These are phyloP conservation scores for Phycodurus eques DNA, from an alignment of 2,113 vertebrate genomes.

Conservation along the genomic window DNA sequence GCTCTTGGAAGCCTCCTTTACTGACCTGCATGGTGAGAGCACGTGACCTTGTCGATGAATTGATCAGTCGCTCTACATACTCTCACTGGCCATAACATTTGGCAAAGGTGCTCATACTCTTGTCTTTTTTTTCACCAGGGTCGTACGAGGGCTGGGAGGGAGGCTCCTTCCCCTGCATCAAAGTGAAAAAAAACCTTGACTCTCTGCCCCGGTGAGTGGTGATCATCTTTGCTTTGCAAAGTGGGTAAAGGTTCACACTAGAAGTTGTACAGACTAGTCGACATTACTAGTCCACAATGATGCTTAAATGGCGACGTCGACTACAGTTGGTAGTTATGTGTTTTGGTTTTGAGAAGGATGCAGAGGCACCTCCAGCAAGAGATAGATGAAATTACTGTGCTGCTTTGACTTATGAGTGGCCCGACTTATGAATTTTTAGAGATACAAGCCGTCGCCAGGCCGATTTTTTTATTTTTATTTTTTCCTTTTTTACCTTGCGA, in stretches of 20 bases:
- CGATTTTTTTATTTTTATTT: no score
- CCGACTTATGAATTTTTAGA: no score
- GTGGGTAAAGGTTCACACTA: neutral
- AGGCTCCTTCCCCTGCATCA: constrained; percentile 80
- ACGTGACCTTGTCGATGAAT: neutral
- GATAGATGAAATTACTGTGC: no score
- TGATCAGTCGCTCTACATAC: neutral
- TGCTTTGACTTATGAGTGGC: no score
- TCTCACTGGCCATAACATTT: neutral
- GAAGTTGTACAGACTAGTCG: neutral
- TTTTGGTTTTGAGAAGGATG: no score
- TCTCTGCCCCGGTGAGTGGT: constrained; percentile 74
- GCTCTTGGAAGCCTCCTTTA: constrained; percentile 80
- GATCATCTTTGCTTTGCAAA: neutral
- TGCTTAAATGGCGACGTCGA: no score
- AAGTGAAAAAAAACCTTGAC: constrained; percentile 77
- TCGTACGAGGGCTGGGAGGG: constrained; percentile 82
- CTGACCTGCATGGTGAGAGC: constrained; percentile 80
- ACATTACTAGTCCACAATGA: no score
- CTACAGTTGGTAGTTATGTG: no score
- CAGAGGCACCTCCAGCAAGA: no score
- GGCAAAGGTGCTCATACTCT: neutral
- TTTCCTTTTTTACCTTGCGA: no score
- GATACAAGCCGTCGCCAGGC: no score
- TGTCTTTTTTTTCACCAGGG: constrained; percentile 58